Evolutionary conservation across 2,888 invertebrate genomes (phyloP).

Genomic region (Xanthorhoe designata): DNA sequence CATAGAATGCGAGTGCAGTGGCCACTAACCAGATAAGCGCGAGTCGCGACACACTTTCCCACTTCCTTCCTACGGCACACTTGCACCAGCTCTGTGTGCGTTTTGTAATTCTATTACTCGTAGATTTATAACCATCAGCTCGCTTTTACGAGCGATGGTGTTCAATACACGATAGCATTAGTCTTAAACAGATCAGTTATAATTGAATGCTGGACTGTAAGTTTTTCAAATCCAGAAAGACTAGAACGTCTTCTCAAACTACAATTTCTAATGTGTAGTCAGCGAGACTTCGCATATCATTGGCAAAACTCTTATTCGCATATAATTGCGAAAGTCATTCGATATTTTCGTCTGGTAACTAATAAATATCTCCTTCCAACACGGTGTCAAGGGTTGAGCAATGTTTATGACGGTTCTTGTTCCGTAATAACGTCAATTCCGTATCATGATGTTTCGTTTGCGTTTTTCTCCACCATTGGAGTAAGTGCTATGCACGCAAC

Average conservation of each 20-base stretch:
- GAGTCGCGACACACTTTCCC: slow-evolving; percentile 67
- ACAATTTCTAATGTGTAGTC: no score
- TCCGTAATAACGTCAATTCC: slow-evolving; percentile 15
- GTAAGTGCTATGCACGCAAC: slow-evolving; percentile 20
- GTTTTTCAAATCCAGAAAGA: background rate
- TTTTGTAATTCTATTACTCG: slow-evolving; percentile 28
- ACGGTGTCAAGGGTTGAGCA: background rate
- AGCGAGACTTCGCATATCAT: background rate
- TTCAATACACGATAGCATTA: background rate
- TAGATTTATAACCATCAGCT: slow-evolving; percentile 15
- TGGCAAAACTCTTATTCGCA: background rate
- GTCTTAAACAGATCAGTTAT: background rate
- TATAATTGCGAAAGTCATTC: background rate
- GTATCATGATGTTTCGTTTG: slow-evolving; percentile 9
- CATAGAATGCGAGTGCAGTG: slow-evolving; percentile 55
- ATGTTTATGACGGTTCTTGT: slow-evolving; percentile 9
- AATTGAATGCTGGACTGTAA: background rate
- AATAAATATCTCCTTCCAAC: background rate
- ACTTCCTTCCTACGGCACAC: slow-evolving; percentile 72
- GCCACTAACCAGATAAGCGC: slow-evolving; percentile 76
- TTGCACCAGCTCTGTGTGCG: slow-evolving; percentile 33
- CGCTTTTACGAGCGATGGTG: slow-evolving; percentile 9
- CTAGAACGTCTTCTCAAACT: background rate
- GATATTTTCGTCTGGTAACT: background rate
- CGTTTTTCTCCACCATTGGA: slow-evolving; percentile 18